Evolutionary conservation across 2,797 vertebrate genomes (phyloP).

Genomic region (Pipistrellus pipistrellus): DNA sequence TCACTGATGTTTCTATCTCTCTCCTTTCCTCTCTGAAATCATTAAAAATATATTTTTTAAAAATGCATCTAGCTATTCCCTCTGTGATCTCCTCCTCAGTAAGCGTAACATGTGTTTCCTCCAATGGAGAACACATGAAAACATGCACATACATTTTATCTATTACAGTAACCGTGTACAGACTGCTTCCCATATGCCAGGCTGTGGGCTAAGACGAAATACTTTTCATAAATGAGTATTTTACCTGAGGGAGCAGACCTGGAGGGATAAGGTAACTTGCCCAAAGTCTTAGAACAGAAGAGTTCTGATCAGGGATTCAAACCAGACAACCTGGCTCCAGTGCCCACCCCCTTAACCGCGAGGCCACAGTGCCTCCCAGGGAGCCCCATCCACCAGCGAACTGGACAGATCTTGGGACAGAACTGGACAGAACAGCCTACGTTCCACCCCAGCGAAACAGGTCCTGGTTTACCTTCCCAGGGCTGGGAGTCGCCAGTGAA

Average conservation of each 20-base stretch:
- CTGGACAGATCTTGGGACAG: not conserved
- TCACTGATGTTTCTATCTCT: too few relatives aligned
- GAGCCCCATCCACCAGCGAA: not conserved
- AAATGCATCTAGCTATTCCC: not conserved
- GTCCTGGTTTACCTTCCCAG: constrained; percentile 13
- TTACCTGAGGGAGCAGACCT: not conserved
- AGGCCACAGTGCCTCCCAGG: not conserved
- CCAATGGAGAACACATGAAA: not conserved
- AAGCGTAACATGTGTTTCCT: not conserved
- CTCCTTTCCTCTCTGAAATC: too few relatives aligned
- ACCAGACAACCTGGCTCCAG: not conserved
- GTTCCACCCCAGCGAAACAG: not conserved
- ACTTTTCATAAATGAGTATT: not conserved
- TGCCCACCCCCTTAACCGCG: accelerated
- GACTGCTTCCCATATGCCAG: not conserved
- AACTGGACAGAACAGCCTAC: not conserved
- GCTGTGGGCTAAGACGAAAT: not conserved
- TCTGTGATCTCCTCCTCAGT: not conserved
- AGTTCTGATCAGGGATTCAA: not conserved
- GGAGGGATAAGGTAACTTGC: not conserved
- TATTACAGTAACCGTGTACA: not conserved
- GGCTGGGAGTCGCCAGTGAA: not conserved
- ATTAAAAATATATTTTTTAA: too few relatives aligned
- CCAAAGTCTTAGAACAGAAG: not conserved
- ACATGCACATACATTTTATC: not conserved